Evolutionary conservation across 2,797 vertebrate genomes (phyloP), one percentile per base, ranked within the genome.

Genomic region (Acrossocheilus fasciatus): DNA sequence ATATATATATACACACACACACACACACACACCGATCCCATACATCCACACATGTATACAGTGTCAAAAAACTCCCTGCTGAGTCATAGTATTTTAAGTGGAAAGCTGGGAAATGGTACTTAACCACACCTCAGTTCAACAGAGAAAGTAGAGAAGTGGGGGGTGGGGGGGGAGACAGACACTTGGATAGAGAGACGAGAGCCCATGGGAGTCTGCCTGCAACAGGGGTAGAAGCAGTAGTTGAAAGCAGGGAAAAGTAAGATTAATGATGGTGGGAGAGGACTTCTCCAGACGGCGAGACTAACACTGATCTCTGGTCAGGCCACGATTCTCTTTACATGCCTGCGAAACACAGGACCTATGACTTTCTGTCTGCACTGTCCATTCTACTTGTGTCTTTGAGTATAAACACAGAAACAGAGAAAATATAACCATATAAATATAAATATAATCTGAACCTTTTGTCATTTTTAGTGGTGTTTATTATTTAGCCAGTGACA

Each of bases 211-310:
- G 84, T 86, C 78, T 86, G 84, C 36, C 78, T 50, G 77, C 52
- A 85, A 45, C 76, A 23, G 36, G 26, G 64, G 18, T 69, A 73
- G 70, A 72, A 73, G 81, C 39, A 6, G 36, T 45, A 45, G 84
- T 62, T 85, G 84, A 85, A 86, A 86, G 84, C 54, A 75, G 59
- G 62, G 62, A 47, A 85, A 88, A 88, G 87, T 81, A 85, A 88
- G 87, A 88, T 88, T 85, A 88, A 88, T 88, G 87, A 85, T 82
- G 34, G 47, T 62, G 34, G 72, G 64, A 78, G 70, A 57, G 39
- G 73, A 78, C 70, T 77, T 82, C 45, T 81, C 85, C n/a, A 50
- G 57, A 64, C 0, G 23, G 57, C 0, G 6, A 82, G 68, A 73
- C 34, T 62, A 41, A 26, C 77, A 73, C 84, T 81, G 84, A 73